Evolutionary conservation across 2,797 vertebrate genomes (phyloP), one percentile per base, ranked within the genome.

Genomic region (Limosa lapponica): DNA sequence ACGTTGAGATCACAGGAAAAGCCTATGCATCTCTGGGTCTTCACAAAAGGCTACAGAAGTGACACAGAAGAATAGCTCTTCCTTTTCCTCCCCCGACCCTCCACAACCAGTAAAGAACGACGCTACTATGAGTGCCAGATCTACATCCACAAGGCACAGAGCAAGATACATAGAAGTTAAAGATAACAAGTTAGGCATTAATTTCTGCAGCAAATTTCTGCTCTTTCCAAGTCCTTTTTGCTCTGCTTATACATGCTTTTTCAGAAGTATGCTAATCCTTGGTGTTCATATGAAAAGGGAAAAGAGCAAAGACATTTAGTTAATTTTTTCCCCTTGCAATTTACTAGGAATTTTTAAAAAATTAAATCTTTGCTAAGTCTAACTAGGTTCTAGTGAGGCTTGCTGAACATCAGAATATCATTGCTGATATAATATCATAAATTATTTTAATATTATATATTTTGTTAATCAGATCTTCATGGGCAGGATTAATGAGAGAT

Each of bases 21-120:
- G 43, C 86, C 55, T 15, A 2, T 14, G 81, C 17, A 28, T 51
- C 79, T 88, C 36, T 37, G 75, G 44, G 7, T 74, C 62, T 82
- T 81, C 93, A 96, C 88, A 96, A 97, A 94, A 83, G 87, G 46
- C 95, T 61, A 88, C 91, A 91, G 91, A 94, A 74, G 49, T 43
- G 24, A 30, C 74, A 77, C 59, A 96, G 77, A 96, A 93, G 86
- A 96, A 95, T 55, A 72, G 91, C 32, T 85, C 72, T 80, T 95
- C 89, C 89, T 89, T 87, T 87, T 94, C 82, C 84, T 95, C 59
- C 83, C 74, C 59, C 11, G 10, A 64, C 34, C 41, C 83, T 80
- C 55, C 87, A 66, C 39, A 48, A 16, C 2, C 49, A 57, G 57
- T 30, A 64, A 46, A 92, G 72, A 93, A 87, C 30, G 58, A 59